A percentile compares a stretch with the other conserved stretches of the same genome.
Evolutionary conservation across 2,797 vertebrate genomes (phyloP).

Genomic region (Hemitrygon akajei): DNA sequence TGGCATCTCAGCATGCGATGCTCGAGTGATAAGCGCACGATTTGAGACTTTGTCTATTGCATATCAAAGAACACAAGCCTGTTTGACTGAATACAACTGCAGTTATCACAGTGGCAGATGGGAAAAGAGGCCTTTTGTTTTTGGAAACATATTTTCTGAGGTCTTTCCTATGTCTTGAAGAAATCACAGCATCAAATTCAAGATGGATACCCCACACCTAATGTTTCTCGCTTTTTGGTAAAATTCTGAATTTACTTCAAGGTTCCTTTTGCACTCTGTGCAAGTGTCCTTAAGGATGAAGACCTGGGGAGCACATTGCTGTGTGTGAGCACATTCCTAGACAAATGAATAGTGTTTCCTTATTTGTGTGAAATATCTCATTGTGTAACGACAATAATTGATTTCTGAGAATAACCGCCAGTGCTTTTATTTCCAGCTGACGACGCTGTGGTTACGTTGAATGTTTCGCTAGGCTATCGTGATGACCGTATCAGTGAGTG

Average conservation of each 20-base stretch:
- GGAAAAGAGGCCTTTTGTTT: not conserved
- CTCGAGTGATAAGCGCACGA: no score
- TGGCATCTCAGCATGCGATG: not conserved
- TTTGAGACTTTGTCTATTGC: not conserved
- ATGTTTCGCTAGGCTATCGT: slow-evolving; percentile 81
- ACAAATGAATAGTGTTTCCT: not conserved
- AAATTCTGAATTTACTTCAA: not conserved
- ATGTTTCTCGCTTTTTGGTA: not conserved
- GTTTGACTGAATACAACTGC: not conserved
- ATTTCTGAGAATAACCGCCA: not conserved
- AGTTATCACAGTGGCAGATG: not conserved
- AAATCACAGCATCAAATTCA: not conserved
- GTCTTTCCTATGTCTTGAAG: not conserved
- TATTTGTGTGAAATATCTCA: no score
- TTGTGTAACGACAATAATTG: not conserved
- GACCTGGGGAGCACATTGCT: not conserved
- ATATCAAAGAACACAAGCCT: not conserved
- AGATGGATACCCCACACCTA: not conserved
- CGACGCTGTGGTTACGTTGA: slow-evolving; percentile 72
- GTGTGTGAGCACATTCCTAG: not conserved
- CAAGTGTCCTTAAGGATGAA: not conserved
- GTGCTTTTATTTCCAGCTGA: slow-evolving; percentile 63
- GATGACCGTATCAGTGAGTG: slow-evolving; percentile 72
- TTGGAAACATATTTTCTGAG: not conserved
- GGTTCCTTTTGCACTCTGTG: not conserved